Base-by-base conservation (phyloP, 2,888 invertebrate genomes). In the Apomyelois bistriatella region DNA sequence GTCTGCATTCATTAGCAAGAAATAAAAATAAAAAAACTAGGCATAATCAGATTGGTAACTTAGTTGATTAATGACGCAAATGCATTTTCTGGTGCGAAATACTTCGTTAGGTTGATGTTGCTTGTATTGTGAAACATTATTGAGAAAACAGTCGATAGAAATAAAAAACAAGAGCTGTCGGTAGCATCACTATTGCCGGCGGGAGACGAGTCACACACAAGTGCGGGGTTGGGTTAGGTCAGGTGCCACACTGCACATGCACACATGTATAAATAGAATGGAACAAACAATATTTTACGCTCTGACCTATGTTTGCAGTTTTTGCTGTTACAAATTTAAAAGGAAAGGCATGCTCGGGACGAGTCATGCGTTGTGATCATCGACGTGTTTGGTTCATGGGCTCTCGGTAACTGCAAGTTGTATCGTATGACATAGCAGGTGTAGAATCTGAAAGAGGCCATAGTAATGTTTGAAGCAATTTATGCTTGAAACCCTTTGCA, bases 151-250 rank as follows among this genome's bases (percentile, higher is more conserved):
- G 2, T 32, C 10, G 10, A 32, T 7, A 32, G 8, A 32, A 32
- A 9, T 32, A 3, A 32, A 32, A 32, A 32, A 3, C 1, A 32
- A 32, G 32, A 32, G 32, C 32, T 1, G 32, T 22, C 55, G 9
- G 32, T 32, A 32, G 55, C 80, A 72, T 70, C 78, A 64, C 85
- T 82, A 73, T 12, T 37, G 69, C 59, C 72, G 63, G 74, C 76
- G 74, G 78, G 79, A 79, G 78, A 68, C 72, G 65, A 62, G 60
- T 58, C 62, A 81, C 62, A 81, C 62, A 82, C 87, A 88, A 86
- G 86, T 88, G 88, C 80, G 80, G 73, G 70, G 82, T 87, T 87
- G 85, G 77, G 85, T 81, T 77, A 87, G 88, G 86, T 89, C 88
- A 88, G 88, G 87, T 88, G 87, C 75, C 84, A 78, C 74, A 74